Evolutionary conservation across 2,113 vertebrate genomes (phyloP).

Genomic region (Oryzias woworae): DNA sequence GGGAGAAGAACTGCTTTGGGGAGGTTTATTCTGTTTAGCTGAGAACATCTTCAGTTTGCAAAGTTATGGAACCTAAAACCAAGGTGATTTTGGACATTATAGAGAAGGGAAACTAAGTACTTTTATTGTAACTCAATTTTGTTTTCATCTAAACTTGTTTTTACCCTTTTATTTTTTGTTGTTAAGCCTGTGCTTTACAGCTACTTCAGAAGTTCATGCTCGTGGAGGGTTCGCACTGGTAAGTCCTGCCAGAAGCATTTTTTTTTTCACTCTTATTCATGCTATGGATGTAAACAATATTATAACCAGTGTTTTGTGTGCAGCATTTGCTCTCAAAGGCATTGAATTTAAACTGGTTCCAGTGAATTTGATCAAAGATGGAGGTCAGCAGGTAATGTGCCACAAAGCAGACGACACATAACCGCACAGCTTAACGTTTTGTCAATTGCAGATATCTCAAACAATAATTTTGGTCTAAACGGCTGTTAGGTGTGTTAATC

Average conservation of each 20-base stretch:
- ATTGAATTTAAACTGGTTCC: conserved; percentile 85
- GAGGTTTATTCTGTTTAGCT: conserved; percentile 16
- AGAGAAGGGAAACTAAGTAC: background rate
- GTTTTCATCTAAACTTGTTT: background rate
- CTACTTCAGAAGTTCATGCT: conserved; percentile 96
- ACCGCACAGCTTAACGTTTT: background rate
- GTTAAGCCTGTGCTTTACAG: conserved; percentile 88
- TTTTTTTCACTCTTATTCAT: background rate
- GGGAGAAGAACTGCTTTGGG: background rate
- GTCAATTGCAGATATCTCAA: too few species aligned
- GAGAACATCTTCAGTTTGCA: conserved; percentile 4
- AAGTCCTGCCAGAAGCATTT: conserved; percentile 55
- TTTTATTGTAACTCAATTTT: background rate
- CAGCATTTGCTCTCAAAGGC: conserved; percentile 93
- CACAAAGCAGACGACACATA: background rate
- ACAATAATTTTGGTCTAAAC: too few species aligned
- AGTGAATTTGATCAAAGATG: conserved; percentile 88
- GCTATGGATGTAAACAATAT: background rate
- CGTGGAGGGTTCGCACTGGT: conserved; percentile 97
- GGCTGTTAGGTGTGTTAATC: too few species aligned
- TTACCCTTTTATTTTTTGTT: background rate
- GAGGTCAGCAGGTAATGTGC: conserved; percentile 87
- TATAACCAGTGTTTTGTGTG: conserved; percentile 24
- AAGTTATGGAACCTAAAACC: conserved; percentile 65
- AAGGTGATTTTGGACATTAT: conserved; percentile 64